A percentile compares a stretch with the other conserved stretches of the same genome.
These are phyloP conservation scores for Mastomys coucha DNA, from an alignment of 2,113 vertebrate species.

Conservation along the genomic window DNA sequence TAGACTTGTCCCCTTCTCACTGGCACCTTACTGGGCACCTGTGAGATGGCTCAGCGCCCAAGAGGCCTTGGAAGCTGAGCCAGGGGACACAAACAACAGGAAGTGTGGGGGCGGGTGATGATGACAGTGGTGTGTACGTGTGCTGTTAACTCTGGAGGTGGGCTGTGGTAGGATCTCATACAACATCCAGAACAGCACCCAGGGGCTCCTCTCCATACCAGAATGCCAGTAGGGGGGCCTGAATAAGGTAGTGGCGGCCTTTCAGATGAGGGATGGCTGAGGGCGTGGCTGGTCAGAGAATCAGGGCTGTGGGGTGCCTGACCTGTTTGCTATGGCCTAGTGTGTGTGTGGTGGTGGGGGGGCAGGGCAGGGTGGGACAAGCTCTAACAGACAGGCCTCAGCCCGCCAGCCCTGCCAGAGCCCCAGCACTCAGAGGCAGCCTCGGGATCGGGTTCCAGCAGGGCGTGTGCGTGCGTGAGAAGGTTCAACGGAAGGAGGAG, in stretches of 20 bases:
- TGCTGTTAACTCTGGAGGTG: slow-evolving; percentile 16
- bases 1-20: neutral
- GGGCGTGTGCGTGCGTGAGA: slow-evolving; percentile 81
- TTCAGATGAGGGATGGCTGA: neutral
- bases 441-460: slow-evolving; percentile 76
- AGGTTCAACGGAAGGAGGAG: slow-evolving; percentile 59
- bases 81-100: slow-evolving; percentile 70
- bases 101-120: slow-evolving; percentile 50
- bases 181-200: neutral
- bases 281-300: slow-evolving; percentile 52
- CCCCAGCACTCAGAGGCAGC: slow-evolving; percentile 37
- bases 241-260: neutral
- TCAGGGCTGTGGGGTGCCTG: slow-evolving; percentile 11
- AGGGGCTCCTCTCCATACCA: neutral
- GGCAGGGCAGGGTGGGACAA: slow-evolving; percentile 67
- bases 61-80: slow-evolving; percentile 53
- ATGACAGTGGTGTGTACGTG: neutral
- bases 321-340: slow-evolving; percentile 70
- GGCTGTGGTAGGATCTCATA: neutral
- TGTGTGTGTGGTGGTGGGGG: no score
- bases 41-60: slow-evolving; percentile 31
- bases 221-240: neutral
- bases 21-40: neutral
- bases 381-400: slow-evolving; percentile 62
- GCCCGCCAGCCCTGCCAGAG: slow-evolving; percentile 54